Evolutionary conservation across 2,113 vertebrate species (phyloP).

Genomic region (Ctenomys sociabilis): DNA sequence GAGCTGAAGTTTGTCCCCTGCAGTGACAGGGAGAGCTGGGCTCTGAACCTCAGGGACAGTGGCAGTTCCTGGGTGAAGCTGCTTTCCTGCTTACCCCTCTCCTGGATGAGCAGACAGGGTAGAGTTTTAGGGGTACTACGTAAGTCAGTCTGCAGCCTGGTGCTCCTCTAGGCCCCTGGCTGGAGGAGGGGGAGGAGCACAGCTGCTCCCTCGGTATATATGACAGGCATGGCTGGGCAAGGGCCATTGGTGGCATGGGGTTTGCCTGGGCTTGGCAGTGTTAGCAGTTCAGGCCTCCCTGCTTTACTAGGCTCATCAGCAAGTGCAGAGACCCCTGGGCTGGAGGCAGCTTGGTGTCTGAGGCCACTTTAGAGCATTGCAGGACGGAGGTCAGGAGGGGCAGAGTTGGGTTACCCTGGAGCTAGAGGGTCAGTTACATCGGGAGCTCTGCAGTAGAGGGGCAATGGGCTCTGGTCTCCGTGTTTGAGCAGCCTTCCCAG

Average conservation of each 20-base stretch:
- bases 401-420: not conserved
- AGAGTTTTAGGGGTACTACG: not conserved
- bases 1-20: not conserved
- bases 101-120: not conserved
- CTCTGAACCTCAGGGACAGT: not conserved
- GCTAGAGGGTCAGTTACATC: not conserved
- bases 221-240: too few relatives aligned
- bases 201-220: not conserved
- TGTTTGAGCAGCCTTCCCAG: not conserved
- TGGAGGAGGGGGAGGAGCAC: not conserved
- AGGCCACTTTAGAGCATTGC: not conserved
- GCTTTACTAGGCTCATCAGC: not conserved
- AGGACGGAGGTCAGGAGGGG: not conserved
- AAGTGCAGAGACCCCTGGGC: not conserved
- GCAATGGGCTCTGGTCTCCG: not conserved
- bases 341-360: not conserved
- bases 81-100: not conserved
- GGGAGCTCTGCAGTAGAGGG: not conserved
- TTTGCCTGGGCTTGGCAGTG: fast-evolving
- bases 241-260: not conserved
- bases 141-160: not conserved
- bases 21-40: not conserved
- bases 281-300: not conserved
- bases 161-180: not conserved
- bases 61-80: not conserved